phyloP scores from a whole-genome alignment of 2,797 vertebrate genomes.

The Gorsachius magnificus region DNA sequence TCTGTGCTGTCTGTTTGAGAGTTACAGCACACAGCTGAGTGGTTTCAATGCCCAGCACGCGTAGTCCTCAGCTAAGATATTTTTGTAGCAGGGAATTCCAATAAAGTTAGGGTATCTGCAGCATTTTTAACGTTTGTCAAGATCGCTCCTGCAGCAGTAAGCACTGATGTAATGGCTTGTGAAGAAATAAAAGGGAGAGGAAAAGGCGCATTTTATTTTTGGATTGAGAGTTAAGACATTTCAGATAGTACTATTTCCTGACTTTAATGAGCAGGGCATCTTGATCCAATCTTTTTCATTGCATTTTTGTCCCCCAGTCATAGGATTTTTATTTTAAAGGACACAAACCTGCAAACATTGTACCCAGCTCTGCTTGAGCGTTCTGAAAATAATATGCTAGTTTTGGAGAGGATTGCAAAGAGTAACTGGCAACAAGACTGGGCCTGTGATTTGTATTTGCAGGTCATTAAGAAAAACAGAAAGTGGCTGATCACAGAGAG shows the following conservation, averaged over 20 bases:
- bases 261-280: background rate
- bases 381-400: background rate
- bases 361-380: background rate
- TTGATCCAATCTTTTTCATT: conserved; percentile 16
- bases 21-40: background rate
- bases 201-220: background rate
- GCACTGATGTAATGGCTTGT: background rate
- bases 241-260: background rate
- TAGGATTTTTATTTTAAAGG: conserved; percentile 8
- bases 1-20: background rate
- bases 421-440: background rate
- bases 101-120: background rate
- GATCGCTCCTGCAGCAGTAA: background rate
- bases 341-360: background rate
- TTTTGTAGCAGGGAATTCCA: background rate
- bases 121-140: conserved; percentile 14
- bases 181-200: background rate
- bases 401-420: background rate
- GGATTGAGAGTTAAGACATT: conserved; percentile 19
- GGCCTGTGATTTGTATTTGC: background rate
- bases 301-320: background rate
- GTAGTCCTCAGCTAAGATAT: background rate
- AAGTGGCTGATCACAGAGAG: background rate
- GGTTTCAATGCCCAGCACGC: background rate
- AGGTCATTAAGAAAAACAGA: background rate